Conservation (phyloP, 2,113 vertebrate genomes). For the Mastomys natalensis region DNA sequence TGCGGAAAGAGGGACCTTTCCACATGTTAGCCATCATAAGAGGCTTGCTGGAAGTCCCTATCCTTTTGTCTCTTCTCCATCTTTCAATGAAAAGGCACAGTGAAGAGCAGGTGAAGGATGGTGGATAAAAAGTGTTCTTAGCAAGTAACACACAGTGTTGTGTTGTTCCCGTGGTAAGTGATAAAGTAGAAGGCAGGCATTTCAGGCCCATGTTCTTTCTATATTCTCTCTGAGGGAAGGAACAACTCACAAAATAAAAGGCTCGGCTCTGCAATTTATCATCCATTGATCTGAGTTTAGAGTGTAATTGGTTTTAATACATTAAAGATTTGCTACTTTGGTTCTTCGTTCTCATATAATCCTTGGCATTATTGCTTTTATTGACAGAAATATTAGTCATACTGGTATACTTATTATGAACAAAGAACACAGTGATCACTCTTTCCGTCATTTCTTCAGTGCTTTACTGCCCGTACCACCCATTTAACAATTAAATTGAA, state of each 20-base stretch:
- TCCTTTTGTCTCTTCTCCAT: neutral
- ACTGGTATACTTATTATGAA: neutral
- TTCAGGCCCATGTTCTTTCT: neutral
- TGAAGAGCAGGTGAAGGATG: neutral
- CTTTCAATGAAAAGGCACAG: neutral
- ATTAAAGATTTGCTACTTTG: slow-evolving; percentile 67
- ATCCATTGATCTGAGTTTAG: slow-evolving; percentile 76
- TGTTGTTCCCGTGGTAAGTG: neutral
- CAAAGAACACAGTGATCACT: neutral
- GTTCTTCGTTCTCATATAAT: slow-evolving; percentile 58
- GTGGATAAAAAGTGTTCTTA: neutral
- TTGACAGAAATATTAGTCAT: slow-evolving; percentile 53
- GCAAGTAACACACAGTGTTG: neutral
- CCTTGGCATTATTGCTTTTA: slow-evolving; percentile 64
- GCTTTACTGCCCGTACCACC: neutral
- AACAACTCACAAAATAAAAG: slow-evolving; percentile 64
- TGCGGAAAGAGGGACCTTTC: neutral
- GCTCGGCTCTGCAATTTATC: slow-evolving; percentile 68
- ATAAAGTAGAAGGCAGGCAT: neutral
- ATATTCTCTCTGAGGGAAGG: slow-evolving; percentile 59
- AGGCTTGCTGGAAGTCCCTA: neutral
- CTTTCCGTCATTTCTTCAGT: neutral
- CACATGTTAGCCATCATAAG: no score
- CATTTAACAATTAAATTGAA: neutral
- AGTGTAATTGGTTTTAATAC: slow-evolving; percentile 81